Evolutionary conservation across 2,113 vertebrate genomes (phyloP), one percentile per base, ranked within the genome.

Genomic region (Rhea pennata): DNA sequence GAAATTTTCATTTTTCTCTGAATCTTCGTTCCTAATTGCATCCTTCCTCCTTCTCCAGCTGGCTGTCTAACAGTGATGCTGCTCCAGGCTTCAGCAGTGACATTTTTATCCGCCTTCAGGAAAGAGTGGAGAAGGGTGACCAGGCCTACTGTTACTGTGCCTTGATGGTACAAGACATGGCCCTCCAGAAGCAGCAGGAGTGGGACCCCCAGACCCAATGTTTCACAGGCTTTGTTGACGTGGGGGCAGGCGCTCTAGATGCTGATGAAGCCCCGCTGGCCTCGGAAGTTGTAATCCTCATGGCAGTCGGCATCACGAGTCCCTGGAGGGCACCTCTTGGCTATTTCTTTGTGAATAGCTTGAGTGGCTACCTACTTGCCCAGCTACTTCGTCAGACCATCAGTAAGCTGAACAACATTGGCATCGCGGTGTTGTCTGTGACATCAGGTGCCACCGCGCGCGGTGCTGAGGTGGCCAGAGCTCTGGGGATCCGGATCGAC

Each of bases 381-480:
- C 97, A 98, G 74, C 91, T 98, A 31, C 95, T 98, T 53, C 96
- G 67, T 33, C 97, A 98, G 42, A 48, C 97, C 26, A 84, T 98
- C 71, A 93, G 15, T 56, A 98, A 95, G 40, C 94, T 97, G 79
- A 97, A 94, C 77, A 95, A 93, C 72, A 27, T 88, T 4, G 96
- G 97, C 9, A 5, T 98, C 23, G 78, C 27, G 0, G 98, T 97
- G 65, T 61, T 97, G 66, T 96, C 97, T 4, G 97, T 98, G 66
- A 97, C 92, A 0, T 95, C 96, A 0, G 95, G 95, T 1, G 79
- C 96, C 26, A 96, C 88, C 0, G 97, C 97, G 26, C 9, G 3
- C 0, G 88, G 97, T 20, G 84, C 92, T 24, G 95, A 96, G 77
- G 91, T 92, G 1, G 97, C 97, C 53, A 97, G 94, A 73, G 97